Percentiles rank a stretch among this genome's conserved stretches.
Evolutionary conservation across 2,113 vertebrate genomes (phyloP).

Genomic region (Zapus hudsonius): DNA sequence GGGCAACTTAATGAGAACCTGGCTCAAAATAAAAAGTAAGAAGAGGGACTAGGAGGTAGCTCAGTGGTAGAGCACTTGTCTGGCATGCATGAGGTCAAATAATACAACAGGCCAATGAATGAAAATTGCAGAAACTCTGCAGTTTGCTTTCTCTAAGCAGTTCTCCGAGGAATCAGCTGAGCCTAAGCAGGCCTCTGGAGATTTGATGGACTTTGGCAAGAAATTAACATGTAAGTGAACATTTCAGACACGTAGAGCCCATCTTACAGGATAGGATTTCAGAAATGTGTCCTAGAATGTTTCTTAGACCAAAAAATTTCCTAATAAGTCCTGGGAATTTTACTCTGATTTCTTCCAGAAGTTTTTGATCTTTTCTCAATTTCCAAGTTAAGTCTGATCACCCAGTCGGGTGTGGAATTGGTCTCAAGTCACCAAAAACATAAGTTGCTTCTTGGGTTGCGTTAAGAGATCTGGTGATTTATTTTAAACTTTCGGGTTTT

Average conservation of each 20-base stretch:
- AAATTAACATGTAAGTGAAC: background rate
- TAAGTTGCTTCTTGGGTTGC: conserved; percentile 50
- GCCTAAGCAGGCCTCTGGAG: background rate
- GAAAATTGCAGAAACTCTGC: background rate
- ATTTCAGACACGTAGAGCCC: background rate
- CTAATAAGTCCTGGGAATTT: conserved; percentile 14
- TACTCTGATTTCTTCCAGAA: conserved; percentile 59
- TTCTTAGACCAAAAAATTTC: background rate
- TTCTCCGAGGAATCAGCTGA: background rate
- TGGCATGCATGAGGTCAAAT: background rate
- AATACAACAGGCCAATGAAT: background rate
- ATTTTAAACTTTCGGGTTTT: conserved; percentile 45
- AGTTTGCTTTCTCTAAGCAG: background rate
- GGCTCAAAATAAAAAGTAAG: background rate
- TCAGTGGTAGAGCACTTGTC: background rate
- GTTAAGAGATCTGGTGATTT: conserved; percentile 42
- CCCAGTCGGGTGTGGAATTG: background rate
- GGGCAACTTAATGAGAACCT: background rate
- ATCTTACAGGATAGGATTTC: background rate
- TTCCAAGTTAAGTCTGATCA: conserved; percentile 12
- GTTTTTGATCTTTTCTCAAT: background rate
- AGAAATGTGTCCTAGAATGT: background rate
- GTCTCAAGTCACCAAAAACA: background rate
- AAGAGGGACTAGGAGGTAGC: background rate
- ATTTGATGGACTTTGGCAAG: background rate